phyloP scores from a whole-genome alignment of 2,888 invertebrate genomes.

The Hecatera dysodea region DNA sequence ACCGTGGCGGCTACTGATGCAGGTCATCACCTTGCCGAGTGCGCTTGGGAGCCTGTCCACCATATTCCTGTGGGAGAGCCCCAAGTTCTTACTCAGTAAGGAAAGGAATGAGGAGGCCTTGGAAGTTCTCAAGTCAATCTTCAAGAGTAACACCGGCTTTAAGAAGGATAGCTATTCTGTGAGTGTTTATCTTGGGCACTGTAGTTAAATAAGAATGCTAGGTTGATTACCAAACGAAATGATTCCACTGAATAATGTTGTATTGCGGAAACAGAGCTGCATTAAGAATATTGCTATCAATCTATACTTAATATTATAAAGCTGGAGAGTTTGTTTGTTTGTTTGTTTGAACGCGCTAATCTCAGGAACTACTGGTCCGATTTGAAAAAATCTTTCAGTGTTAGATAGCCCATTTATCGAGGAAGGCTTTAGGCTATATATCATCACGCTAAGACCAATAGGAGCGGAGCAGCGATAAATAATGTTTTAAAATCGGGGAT shows the following conservation, averaged over 20 bases:
- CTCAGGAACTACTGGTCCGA: no score
- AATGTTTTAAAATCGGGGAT: no score
- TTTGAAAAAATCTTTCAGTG: no score
- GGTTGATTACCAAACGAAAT: no score
- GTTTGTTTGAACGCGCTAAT: no score
- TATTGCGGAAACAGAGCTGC: neutral
- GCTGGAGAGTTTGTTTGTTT: no score
- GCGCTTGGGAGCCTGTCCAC: conserved; percentile 90
- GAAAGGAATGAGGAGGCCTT: conserved; percentile 91
- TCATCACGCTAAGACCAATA: no score
- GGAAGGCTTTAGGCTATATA: no score
- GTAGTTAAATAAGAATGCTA: neutral
- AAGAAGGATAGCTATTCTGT: conserved; percentile 72
- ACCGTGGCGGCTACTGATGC: conserved; percentile 94
- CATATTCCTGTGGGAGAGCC: conserved; percentile 93
- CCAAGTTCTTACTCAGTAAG: conserved; percentile 93
- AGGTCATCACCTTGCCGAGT: conserved; percentile 92
- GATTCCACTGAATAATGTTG: neutral
- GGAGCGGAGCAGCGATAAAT: no score
- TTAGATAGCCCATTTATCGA: no score
- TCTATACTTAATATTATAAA: no score
- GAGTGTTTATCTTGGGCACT: conserved; percentile 50
- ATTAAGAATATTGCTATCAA: neutral
- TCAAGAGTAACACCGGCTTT: conserved; percentile 73
- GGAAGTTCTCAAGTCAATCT: conserved; percentile 74